These are phyloP conservation scores for Tokudaia tokunoshimensis DNA, from an alignment of 2,797 vertebrate species.

Conservation along the genomic window DNA sequence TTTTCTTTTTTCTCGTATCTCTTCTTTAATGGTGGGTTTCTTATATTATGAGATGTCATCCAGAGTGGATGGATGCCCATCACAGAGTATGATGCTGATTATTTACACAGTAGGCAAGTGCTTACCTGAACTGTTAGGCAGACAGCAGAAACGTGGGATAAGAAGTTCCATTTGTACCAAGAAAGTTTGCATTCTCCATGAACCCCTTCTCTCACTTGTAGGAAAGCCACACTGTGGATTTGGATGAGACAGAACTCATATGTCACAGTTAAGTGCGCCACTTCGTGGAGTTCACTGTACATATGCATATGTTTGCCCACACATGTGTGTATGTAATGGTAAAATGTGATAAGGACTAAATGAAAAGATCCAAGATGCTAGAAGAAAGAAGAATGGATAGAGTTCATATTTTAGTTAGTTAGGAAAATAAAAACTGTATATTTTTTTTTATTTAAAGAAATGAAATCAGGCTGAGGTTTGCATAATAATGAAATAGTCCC, in stretches of 20 bases:
- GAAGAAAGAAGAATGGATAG: background rate
- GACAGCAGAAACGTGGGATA: background rate
- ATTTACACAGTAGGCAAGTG: background rate
- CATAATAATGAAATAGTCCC: background rate
- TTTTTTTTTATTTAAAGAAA: too few species aligned
- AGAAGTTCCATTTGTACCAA: background rate
- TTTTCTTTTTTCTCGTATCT: background rate
- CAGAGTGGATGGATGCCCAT: background rate
- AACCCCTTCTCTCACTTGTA: background rate
- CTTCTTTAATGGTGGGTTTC: background rate
- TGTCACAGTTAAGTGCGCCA: background rate
- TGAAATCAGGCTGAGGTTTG: background rate
- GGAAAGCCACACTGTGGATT: background rate
- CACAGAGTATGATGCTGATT: background rate
- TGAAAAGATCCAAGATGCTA: background rate
- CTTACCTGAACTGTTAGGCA: background rate
- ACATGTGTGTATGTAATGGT: background rate
- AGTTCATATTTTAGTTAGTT: background rate
- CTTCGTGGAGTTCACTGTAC: background rate
- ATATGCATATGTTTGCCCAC: background rate
- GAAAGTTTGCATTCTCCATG: background rate
- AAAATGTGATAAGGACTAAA: background rate
- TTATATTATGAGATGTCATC: slow-evolving; percentile 4
- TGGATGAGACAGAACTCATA: background rate
- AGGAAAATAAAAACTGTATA: background rate